A percentile compares a stretch with the other conserved stretches of the same genome.
Conservation (phyloP, 2,888 invertebrate genomes). For the Alloplasta piceator region DNA sequence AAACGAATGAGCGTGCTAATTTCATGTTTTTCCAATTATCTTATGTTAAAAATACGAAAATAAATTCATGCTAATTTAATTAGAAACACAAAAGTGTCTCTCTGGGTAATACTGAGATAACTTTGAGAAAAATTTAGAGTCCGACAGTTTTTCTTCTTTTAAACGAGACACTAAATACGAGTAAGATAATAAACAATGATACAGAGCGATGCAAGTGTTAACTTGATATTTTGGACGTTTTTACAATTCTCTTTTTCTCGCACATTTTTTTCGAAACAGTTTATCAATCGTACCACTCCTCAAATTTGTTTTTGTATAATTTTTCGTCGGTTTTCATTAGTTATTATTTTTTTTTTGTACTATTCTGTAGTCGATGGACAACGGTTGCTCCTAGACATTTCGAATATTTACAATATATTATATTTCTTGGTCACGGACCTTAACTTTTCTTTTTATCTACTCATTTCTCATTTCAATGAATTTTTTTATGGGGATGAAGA, state of each 20-base stretch:
- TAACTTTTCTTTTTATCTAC: slow-evolving; percentile 9
- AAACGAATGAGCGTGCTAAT: slow-evolving; percentile 17
- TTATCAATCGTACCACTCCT: slow-evolving; percentile 31
- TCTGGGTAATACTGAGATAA: slow-evolving; percentile 45
- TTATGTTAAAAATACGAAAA: slow-evolving; percentile 13
- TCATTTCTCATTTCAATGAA: slow-evolving; percentile 25
- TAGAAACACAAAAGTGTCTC: slow-evolving; percentile 27
- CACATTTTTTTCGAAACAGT: slow-evolving; percentile 32
- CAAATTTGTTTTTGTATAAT: too few species aligned
- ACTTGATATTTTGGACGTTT: slow-evolving; percentile 55
- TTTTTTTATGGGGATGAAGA: slow-evolving; percentile 7
- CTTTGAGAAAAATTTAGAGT: slow-evolving; percentile 6
- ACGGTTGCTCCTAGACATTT: slow-evolving; percentile 37
- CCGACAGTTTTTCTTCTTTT: not conserved
- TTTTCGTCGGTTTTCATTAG: too few species aligned
- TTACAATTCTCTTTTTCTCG: slow-evolving; percentile 36
- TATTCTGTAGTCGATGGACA: slow-evolving; percentile 52
- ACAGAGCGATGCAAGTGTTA: slow-evolving; percentile 31
- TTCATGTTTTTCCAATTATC: slow-evolving; percentile 3
- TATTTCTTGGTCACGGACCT: slow-evolving; percentile 51
- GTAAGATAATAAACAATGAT: slow-evolving; percentile 14
- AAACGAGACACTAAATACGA: not conserved
- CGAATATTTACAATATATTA: slow-evolving; percentile 64
- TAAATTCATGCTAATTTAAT: slow-evolving; percentile 15
- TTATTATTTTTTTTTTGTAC: slow-evolving; percentile 48